Conservation (phyloP, 2,113 vertebrate species). For the Osmerus mordax region DNA sequence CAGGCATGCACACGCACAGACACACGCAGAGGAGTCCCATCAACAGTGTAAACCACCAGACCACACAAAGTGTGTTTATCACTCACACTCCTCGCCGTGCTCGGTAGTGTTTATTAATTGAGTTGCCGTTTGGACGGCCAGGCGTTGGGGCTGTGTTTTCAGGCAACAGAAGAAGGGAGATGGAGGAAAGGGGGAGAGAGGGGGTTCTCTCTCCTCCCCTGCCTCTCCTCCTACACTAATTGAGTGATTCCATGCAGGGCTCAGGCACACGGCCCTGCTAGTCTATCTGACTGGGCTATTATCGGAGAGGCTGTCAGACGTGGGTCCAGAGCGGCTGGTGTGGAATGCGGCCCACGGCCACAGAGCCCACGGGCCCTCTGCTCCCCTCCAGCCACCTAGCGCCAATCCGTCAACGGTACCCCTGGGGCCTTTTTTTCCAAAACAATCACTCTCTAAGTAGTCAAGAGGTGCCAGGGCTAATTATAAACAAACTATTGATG, state of each 20-base stretch:
- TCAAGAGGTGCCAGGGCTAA: slow-evolving; percentile 76
- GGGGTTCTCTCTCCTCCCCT: slow-evolving; percentile 10
- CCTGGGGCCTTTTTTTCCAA: slow-evolving; percentile 70
- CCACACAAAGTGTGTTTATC: slow-evolving; percentile 77
- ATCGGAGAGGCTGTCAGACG: slow-evolving; percentile 71
- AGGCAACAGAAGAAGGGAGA: slow-evolving; percentile 33
- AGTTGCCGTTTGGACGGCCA: slow-evolving; percentile 44
- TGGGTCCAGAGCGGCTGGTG: slow-evolving; percentile 63
- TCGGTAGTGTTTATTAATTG: slow-evolving; percentile 66
- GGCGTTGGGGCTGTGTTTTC: slow-evolving; percentile 17
- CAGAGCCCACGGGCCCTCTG: slow-evolving; percentile 48
- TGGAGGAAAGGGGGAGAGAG: not conserved
- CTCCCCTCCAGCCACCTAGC: slow-evolving; percentile 45
- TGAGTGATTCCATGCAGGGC: slow-evolving; percentile 73
- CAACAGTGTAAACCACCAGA: slow-evolving; percentile 48
- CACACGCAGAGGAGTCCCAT: slow-evolving; percentile 32
- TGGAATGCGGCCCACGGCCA: slow-evolving; percentile 65
- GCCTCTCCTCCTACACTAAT: slow-evolving; percentile 39
- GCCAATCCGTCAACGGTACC: slow-evolving; percentile 72
- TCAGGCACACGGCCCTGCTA: slow-evolving; percentile 55
- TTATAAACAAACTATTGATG: slow-evolving; percentile 80
- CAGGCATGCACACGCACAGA: slow-evolving; percentile 19
- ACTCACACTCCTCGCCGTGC: slow-evolving; percentile 57
- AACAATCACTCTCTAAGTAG: slow-evolving; percentile 76
- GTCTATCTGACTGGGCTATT: slow-evolving; percentile 66